phyloP scores from a whole-genome alignment of 2,888 invertebrate species.

The Stictocephala bisonia region DNA sequence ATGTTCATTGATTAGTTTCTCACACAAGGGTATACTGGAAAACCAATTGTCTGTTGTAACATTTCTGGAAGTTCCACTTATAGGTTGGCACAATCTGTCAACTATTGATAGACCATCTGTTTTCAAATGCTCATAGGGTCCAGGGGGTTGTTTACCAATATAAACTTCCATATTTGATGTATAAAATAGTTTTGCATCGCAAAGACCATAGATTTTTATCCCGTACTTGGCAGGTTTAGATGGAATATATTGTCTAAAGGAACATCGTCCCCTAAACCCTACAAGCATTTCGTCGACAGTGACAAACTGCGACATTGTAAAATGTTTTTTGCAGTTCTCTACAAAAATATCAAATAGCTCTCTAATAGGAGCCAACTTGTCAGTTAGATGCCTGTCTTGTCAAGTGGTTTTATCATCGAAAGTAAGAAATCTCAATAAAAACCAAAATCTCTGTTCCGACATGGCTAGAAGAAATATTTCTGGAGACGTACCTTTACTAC shows the following conservation, averaged over 20 bases:
- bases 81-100: constrained; percentile 48
- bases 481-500: not conserved
- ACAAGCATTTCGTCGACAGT: constrained; percentile 59
- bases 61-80: constrained; percentile 52
- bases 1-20: constrained; percentile 46
- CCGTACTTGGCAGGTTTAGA: constrained; percentile 61
- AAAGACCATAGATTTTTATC: constrained; percentile 59
- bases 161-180: constrained; percentile 54
- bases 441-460: constrained; percentile 39
- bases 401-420: constrained; percentile 47
- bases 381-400: constrained; percentile 55
- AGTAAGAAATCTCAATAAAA: constrained; percentile 28
- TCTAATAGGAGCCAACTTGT: constrained; percentile 58
- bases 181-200: constrained; percentile 51
- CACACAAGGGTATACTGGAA: constrained; percentile 42
- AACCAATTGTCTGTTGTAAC: constrained; percentile 59
- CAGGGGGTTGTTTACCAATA: constrained; percentile 51
- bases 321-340: constrained; percentile 58
- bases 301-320: constrained; percentile 51
- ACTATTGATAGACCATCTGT: constrained; percentile 46
- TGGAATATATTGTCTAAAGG: constrained; percentile 59
- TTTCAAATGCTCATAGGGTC: constrained; percentile 50
- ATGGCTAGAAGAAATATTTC: constrained; percentile 43
- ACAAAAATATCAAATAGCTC: constrained; percentile 60
- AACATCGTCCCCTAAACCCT: constrained; percentile 58